A percentile compares a stretch with the other conserved stretches of the same genome.
phyloP scores from a whole-genome alignment of 2,797 vertebrate species.

The Lates japonicus region DNA sequence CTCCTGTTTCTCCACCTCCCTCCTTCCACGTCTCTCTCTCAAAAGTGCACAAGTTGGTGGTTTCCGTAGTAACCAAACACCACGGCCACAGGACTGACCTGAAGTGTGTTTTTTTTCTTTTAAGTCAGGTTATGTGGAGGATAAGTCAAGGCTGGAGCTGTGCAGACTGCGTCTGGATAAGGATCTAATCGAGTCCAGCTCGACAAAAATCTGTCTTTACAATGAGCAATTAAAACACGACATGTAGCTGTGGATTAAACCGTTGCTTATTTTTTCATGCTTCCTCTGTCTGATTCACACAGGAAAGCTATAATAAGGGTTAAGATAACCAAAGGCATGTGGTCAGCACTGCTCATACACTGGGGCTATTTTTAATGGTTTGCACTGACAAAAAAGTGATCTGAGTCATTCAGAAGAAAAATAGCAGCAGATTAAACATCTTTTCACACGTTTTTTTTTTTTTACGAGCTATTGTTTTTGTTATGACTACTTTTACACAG shows the following conservation, averaged over 20 bases:
- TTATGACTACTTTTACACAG: no score
- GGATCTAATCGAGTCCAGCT: no score
- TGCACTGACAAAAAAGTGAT: no score
- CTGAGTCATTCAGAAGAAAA: neutral
- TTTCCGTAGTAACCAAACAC: constrained; percentile 67
- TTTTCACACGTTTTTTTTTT: no score
- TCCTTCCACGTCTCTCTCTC: constrained; percentile 1
- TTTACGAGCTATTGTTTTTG: no score
- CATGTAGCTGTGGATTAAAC: neutral
- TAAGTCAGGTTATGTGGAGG: constrained; percentile 1
- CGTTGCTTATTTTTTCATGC: neutral
- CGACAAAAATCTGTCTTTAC: neutral
- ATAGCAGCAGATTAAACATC: neutral
- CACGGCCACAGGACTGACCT: constrained; percentile 47
- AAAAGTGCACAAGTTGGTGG: constrained; percentile 49
- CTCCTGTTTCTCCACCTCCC: neutral
- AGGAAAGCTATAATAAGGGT: neutral
- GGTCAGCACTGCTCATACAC: no score
- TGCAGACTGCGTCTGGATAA: no score
- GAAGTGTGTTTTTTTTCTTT: constrained; percentile 13
- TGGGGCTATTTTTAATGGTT: no score
- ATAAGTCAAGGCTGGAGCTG: constrained; percentile 1
- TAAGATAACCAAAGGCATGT: no score
- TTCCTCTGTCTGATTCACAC: neutral
- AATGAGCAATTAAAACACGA: neutral